Conservation (phyloP, 2,888 invertebrate genomes). For the Rotaria socialis region DNA sequence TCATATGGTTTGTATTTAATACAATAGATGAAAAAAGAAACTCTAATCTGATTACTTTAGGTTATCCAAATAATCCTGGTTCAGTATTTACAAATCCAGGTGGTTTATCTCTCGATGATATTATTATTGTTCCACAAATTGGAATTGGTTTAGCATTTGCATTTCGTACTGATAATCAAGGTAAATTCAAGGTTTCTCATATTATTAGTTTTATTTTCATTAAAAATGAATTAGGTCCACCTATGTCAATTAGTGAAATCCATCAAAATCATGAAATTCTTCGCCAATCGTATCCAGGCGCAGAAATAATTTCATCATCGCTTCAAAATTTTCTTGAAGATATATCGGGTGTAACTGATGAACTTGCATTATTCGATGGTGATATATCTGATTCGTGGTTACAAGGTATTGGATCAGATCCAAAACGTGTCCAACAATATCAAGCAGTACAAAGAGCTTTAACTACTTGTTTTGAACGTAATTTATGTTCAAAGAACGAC, state of each 20-base stretch:
- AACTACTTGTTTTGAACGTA: background rate
- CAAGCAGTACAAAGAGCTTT: slow-evolving; percentile 22
- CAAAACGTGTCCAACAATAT: slow-evolving; percentile 37
- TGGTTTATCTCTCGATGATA: slow-evolving; percentile 53
- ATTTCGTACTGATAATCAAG: slow-evolving; percentile 55
- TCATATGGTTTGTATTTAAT: slow-evolving; percentile 48
- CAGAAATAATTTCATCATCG: background rate
- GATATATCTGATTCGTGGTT: slow-evolving; percentile 47
- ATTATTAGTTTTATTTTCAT: background rate
- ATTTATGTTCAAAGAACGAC: slow-evolving; percentile 48
- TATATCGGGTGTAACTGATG: background rate
- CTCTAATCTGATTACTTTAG: slow-evolving; percentile 47
- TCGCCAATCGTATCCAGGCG: slow-evolving; percentile 16
- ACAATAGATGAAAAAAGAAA: no score
- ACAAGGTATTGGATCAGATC: slow-evolving; percentile 47
- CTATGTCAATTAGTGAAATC: background rate
- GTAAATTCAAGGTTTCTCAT: slow-evolving; percentile 41
- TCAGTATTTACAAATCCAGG: slow-evolving; percentile 51
- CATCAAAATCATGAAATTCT: slow-evolving; percentile 34
- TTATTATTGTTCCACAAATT: slow-evolving; percentile 51
- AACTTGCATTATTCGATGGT: slow-evolving; percentile 46
- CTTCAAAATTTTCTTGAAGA: slow-evolving; percentile 33
- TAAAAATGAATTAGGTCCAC: background rate
- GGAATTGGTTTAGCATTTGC: slow-evolving; percentile 54
- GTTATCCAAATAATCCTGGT: slow-evolving; percentile 55